Percentiles rank a stretch among this genome's conserved stretches.
Evolutionary conservation across 2,888 invertebrate species (phyloP).

Genomic region (Tachystola acroxantha): DNA sequence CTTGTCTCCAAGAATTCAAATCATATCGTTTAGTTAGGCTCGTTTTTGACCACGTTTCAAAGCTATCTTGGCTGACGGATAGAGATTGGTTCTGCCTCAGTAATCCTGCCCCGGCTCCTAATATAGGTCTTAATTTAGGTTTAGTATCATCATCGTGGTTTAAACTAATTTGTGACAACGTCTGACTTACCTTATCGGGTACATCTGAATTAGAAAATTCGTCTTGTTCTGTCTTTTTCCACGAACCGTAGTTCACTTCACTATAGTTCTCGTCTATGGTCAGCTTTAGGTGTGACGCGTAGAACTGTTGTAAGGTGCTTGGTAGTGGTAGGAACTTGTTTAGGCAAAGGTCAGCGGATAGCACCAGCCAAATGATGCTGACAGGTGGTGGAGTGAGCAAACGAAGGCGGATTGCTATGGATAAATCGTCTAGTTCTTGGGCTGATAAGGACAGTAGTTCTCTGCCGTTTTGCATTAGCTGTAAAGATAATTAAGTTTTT

Average conservation of each 20-base stretch:
- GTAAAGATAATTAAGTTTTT: conserved; percentile 19
- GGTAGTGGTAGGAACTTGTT: conserved; percentile 69
- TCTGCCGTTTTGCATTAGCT: conserved; percentile 70
- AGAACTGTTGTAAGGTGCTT: conserved; percentile 64
- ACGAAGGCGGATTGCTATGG: conserved; percentile 57
- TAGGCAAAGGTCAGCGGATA: conserved; percentile 61
- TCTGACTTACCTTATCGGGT: conserved; percentile 43
- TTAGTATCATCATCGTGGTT: conserved; percentile 55
- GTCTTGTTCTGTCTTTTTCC: conserved; percentile 62
- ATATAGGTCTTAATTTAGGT: conserved; percentile 60
- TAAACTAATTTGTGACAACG: conserved; percentile 51
- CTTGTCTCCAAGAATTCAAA: conserved; percentile 63
- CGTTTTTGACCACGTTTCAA: conserved; percentile 58
- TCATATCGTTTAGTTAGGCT: conserved; percentile 57
- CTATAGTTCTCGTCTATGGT: conserved; percentile 55
- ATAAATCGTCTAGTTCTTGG: conserved; percentile 58
- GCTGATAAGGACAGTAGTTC: conserved; percentile 56
- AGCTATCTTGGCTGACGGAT: conserved; percentile 40
- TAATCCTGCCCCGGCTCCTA: conserved; percentile 61
- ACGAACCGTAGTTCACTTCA: conserved; percentile 65
- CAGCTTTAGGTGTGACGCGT: conserved; percentile 60
- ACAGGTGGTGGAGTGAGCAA: conserved; percentile 54
- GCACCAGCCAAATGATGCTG: conserved; percentile 61
- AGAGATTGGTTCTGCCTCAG: conserved; percentile 49
- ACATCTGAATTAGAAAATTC: conserved; percentile 29